Evolutionary conservation across 2,797 vertebrate species (phyloP).

Genomic region (Tokudaia muenninki): DNA sequence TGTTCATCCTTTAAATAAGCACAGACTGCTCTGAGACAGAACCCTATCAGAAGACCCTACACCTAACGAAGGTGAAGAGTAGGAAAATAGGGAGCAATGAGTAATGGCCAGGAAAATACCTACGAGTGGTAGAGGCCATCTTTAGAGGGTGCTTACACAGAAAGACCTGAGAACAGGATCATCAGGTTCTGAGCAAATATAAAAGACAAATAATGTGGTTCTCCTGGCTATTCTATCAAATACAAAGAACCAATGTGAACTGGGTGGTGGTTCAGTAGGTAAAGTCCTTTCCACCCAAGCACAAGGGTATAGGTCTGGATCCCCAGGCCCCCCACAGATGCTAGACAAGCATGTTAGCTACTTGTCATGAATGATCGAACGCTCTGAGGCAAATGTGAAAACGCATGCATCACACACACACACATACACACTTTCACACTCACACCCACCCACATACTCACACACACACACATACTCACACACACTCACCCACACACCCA

Average conservation of each 20-base stretch:
- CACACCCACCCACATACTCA: background rate
- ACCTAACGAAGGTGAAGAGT: background rate
- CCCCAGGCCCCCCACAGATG: background rate
- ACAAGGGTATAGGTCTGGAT: background rate
- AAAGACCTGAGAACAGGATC: background rate
- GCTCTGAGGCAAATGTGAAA: background rate
- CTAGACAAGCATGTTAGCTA: background rate
- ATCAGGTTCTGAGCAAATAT: constrained; percentile 43
- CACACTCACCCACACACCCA: too few relatives aligned
- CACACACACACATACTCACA: background rate
- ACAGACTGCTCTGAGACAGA: background rate
- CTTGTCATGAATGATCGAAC: background rate
- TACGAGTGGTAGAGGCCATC: background rate
- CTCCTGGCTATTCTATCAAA: background rate
- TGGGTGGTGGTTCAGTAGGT: background rate
- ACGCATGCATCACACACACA: background rate
- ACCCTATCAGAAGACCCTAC: background rate
- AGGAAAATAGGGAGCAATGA: background rate
- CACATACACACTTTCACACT: too few relatives aligned
- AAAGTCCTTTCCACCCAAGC: background rate
- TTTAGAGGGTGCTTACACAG: constrained; percentile 26
- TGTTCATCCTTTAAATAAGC: constrained; percentile 30
- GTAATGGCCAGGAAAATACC: background rate
- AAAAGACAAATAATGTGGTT: background rate
- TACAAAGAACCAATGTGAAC: background rate